Evolutionary conservation across 2,797 vertebrate genomes (phyloP).

Genomic region (Eupleurogrammus muticus): DNA sequence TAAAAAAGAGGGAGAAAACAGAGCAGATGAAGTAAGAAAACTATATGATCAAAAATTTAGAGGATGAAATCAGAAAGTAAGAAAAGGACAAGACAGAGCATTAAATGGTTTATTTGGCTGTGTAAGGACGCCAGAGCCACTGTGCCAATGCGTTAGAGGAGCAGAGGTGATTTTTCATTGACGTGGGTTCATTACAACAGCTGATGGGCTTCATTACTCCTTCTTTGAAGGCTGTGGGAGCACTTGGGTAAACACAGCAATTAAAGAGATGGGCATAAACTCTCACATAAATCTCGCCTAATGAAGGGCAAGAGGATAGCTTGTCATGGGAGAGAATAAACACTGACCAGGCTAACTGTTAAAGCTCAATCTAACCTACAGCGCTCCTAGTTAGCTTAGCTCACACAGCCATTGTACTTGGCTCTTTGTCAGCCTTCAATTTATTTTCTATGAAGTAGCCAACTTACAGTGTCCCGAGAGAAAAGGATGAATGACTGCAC

Average conservation of each 20-base stretch:
- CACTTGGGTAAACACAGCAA: constrained; percentile 82
- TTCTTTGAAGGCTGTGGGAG: constrained; percentile 73
- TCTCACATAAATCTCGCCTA: constrained; percentile 79
- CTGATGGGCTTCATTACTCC: constrained; percentile 80
- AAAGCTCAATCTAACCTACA: constrained; percentile 75
- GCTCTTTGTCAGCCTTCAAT: constrained; percentile 63
- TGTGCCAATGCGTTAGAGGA: constrained; percentile 51
- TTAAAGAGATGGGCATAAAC: constrained; percentile 80
- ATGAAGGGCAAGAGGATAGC: constrained; percentile 78
- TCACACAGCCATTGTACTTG: constrained; percentile 52
- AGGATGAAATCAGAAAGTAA: constrained; percentile 35
- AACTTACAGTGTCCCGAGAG: constrained; percentile 48
- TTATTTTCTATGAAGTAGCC: constrained; percentile 55
- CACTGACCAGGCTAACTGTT: constrained; percentile 69
- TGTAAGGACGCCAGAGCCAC: constrained; percentile 52
- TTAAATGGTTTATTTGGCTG: constrained; percentile 52
- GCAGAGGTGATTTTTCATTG: constrained; percentile 77
- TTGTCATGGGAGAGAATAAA: constrained; percentile 70
- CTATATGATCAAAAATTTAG: constrained; percentile 15
- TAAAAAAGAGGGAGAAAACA: constrained; percentile 1
- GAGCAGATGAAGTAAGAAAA: constrained; percentile 15
- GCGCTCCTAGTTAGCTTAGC: constrained; percentile 69
- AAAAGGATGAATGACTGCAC: constrained; percentile 65
- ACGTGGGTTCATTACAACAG: constrained; percentile 79
- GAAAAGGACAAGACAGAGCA: constrained; percentile 43